phyloP scores from a whole-genome alignment of 2,888 invertebrate genomes.

The Microctonus hyperodae region DNA sequence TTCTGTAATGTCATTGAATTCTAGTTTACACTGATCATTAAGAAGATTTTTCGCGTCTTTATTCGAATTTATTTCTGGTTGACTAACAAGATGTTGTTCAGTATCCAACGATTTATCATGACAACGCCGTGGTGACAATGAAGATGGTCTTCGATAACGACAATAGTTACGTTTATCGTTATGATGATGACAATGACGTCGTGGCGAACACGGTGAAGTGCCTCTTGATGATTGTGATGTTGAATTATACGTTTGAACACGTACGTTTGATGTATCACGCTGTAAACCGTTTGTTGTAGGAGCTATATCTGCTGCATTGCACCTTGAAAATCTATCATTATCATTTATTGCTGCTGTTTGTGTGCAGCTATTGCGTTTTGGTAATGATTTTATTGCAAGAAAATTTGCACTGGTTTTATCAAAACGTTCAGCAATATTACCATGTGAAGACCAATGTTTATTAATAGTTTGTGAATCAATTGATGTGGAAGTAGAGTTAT shows the following conservation, averaged over 20 bases:
- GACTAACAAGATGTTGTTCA: conserved; percentile 30
- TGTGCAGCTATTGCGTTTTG: conserved; percentile 56
- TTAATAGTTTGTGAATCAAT: conserved; percentile 34
- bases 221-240: conserved; percentile 8
- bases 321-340: conserved; percentile 51
- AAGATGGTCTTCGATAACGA: background rate
- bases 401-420: conserved; percentile 37
- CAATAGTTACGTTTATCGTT: conserved; percentile 10
- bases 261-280: conserved; percentile 34
- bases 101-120: background rate
- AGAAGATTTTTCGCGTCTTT: conserved; percentile 58
- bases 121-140: background rate
- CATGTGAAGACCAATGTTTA: conserved; percentile 60
- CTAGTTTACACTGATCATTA: conserved; percentile 53
- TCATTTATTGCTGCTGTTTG: conserved; percentile 51
- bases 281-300: conserved; percentile 29
- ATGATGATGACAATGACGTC: conserved; percentile 5
- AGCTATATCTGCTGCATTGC: conserved; percentile 54
- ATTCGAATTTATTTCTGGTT: conserved; percentile 35
- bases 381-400: background rate
- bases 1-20: conserved; percentile 25
- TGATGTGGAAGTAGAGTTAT: background rate
- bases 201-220: conserved; percentile 15
- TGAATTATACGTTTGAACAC: conserved; percentile 41
- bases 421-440: conserved; percentile 50